Percentiles rank a stretch among this genome's conserved stretches.
phyloP scores from a whole-genome alignment of 2,113 vertebrate species.

The Vanacampus margaritifer region DNA sequence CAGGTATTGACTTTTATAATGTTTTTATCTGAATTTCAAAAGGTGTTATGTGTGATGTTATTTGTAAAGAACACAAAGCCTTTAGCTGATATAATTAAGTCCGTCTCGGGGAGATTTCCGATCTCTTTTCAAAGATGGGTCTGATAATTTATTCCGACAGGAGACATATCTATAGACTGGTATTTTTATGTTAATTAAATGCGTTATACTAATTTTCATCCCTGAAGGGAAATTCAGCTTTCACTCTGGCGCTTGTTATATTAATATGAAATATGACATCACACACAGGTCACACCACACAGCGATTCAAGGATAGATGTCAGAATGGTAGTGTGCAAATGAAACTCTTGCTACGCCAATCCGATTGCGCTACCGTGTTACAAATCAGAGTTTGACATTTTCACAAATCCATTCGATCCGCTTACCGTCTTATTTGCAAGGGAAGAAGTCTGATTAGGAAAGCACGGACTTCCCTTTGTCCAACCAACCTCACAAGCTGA shows the following conservation, averaged over 20 bases:
- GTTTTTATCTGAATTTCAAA: too few species aligned
- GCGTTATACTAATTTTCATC: not conserved
- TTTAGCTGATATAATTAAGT: not conserved
- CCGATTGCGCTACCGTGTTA: too few species aligned
- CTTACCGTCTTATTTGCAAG: not conserved
- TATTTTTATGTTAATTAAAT: not conserved
- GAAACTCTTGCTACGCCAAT: too few species aligned
- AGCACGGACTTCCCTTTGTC: not conserved
- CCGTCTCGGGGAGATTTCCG: not conserved
- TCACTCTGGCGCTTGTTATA: not conserved
- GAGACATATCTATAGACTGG: not conserved
- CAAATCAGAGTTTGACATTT: too few species aligned
- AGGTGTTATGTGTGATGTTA: not conserved
- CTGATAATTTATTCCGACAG: not conserved
- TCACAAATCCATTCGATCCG: not conserved
- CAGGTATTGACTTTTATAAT: not conserved
- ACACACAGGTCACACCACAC: not conserved
- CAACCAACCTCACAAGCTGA: not conserved
- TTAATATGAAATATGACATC: not conserved
- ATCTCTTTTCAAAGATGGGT: not conserved
- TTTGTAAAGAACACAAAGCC: not conserved
- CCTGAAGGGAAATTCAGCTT: not conserved
- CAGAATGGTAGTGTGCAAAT: not conserved
- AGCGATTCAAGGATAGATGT: too few species aligned
- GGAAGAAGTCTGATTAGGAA: not conserved